Base-by-base conservation (phyloP, 2,888 invertebrate species). In the Sarcophaga subvicina region DNA sequence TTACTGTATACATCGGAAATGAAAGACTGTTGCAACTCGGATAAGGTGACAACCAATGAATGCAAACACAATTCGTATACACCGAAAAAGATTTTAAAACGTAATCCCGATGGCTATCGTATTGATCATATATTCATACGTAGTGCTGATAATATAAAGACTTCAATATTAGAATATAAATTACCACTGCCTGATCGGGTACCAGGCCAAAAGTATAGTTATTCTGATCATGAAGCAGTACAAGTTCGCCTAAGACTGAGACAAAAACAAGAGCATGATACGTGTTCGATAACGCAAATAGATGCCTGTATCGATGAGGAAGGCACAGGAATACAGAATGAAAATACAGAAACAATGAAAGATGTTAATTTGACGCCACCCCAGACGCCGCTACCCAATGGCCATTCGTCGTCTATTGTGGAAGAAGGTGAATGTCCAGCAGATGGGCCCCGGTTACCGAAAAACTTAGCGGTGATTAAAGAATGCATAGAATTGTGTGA, bases 141-240 rank as follows among this genome's bases (percentile, higher is more conserved):
- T 5, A 89, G 90, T 54, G 89, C 91, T 0, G 91, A 92, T 54
- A 86, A 89, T 4, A 89, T 91, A 37, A 89, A 94, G 91, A 91
- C 95, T 12, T 92, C 94, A 45, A 93, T 95, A 67, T 90, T 93
- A 5, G 94, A 95, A 88, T 97, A 96, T 91, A 94, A 94, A 12
- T 95, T 96, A 88, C 97, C 98, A 0, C 94, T 98, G 88, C 96
- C 96, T 88, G 94, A 95, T 77, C 94, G 96, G 90, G 96, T 98
- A 60, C 97, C 97, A 0, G 95, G 95, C 27, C 94, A 95, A 88
- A 91, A 94, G 77, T 97, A 96, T 90, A 98, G 98, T 90, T 98
- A 96, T 93, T 98, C 98, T 0, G 98, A 98, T 93, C 98, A 98
- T 92, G 98, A 98, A 93, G 98, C 97, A 17, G 96, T 98, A 10